Evolutionary conservation across 2,113 vertebrate species (phyloP).

Genomic region (human): GRCh38 chr6:272001-272500

Average conservation of each 20-base stretch:
- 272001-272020: not conserved
- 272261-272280: not conserved
- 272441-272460: not conserved
- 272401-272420: not conserved
- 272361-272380: not conserved
- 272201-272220: not conserved
- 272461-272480: not conserved
- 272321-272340: not conserved
- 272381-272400: not conserved
- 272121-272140: not conserved
- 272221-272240: not conserved
- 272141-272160: not conserved
- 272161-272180: not conserved
- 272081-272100: not conserved
- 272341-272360: not conserved
- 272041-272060: not conserved
- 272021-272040: not conserved
- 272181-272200: not conserved
- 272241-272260: not conserved
- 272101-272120: not conserved
- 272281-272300: not conserved
- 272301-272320: not conserved
- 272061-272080: not conserved
- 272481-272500: not conserved
- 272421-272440: not conserved